A percentile compares a stretch with the other conserved stretches of the same genome.
phyloP scores from a whole-genome alignment of 2,888 invertebrate genomes.

The Chironomus tentans region DNA sequence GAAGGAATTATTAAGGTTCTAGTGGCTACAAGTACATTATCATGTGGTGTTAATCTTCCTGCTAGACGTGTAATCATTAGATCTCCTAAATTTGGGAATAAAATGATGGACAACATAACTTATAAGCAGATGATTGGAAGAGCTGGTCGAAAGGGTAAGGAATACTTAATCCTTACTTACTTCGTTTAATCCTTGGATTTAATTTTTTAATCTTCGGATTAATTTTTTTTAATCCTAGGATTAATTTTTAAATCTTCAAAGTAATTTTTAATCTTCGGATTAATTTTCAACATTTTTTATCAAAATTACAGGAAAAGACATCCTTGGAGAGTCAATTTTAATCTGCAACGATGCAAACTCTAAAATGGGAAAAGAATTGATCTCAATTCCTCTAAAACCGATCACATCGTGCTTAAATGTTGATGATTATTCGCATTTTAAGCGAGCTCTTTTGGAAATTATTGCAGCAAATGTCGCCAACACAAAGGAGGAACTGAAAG shows the following conservation, averaged over 20 bases:
- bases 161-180: no score
- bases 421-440: slow-evolving; percentile 53
- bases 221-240: no score
- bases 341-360: slow-evolving; percentile 72
- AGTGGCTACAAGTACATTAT: slow-evolving; percentile 91
- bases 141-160: slow-evolving; percentile 84
- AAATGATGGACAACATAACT: slow-evolving; percentile 68
- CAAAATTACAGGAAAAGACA: slow-evolving; percentile 44
- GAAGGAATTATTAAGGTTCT: slow-evolving; percentile 72
- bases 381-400: slow-evolving; percentile 58
- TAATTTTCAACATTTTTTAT: no score
- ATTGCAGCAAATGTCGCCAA: slow-evolving; percentile 79
- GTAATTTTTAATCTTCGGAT: no score
- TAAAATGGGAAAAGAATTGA: slow-evolving; percentile 57
- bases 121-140: slow-evolving; percentile 97
- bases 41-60: slow-evolving; percentile 90
- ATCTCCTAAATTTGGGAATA: slow-evolving; percentile 71
- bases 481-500: slow-evolving; percentile 58
- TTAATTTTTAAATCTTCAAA: no score
- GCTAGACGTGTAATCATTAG: slow-evolving; percentile 88
- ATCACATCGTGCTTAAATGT: slow-evolving; percentile 73
- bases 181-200: no score
- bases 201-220: no score
- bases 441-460: slow-evolving; percentile 68
- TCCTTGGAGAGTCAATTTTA: slow-evolving; percentile 79